Percentiles rank a stretch among this genome's conserved stretches.
Conservation (phyloP, 2,888 invertebrate species). For the Busseola fusca region DNA sequence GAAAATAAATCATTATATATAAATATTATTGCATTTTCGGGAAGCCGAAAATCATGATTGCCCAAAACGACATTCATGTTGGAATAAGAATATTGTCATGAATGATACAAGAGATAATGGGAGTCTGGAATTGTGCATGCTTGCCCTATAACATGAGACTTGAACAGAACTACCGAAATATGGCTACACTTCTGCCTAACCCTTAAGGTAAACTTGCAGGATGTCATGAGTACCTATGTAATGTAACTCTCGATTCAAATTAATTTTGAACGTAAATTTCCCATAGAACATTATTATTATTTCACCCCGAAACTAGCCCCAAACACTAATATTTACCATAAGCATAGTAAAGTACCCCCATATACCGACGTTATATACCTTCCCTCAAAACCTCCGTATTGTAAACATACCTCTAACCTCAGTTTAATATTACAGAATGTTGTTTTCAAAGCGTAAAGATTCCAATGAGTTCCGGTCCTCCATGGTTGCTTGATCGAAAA, state of each 20-base stretch:
- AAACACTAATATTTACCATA: not conserved
- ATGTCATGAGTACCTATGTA: too few species aligned
- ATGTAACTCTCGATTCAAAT: not conserved
- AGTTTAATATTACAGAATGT: slow-evolving; percentile 50
- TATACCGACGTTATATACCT: slow-evolving; percentile 19
- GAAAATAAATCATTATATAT: too few species aligned
- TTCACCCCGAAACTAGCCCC: not conserved
- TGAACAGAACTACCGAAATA: not conserved
- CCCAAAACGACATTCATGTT: not conserved
- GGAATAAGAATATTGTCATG: not conserved
- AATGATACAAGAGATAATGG: not conserved
- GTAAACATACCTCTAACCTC: slow-evolving; percentile 16
- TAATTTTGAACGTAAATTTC: not conserved
- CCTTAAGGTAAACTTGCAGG: not conserved
- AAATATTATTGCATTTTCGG: too few species aligned
- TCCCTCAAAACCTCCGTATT: not conserved
- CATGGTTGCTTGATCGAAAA: slow-evolving; percentile 40
- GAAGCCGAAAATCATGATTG: not conserved
- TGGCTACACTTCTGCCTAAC: not conserved
- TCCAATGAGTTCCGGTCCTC: slow-evolving; percentile 48
- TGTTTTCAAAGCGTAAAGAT: slow-evolving; percentile 49
- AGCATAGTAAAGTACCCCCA: not conserved
- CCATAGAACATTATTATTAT: not conserved
- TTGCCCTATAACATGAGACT: not conserved
- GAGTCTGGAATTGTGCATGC: not conserved